Evolutionary conservation across 2,113 vertebrate genomes (phyloP), one percentile per base, ranked within the genome.

Genomic region (Caretta caretta): DNA sequence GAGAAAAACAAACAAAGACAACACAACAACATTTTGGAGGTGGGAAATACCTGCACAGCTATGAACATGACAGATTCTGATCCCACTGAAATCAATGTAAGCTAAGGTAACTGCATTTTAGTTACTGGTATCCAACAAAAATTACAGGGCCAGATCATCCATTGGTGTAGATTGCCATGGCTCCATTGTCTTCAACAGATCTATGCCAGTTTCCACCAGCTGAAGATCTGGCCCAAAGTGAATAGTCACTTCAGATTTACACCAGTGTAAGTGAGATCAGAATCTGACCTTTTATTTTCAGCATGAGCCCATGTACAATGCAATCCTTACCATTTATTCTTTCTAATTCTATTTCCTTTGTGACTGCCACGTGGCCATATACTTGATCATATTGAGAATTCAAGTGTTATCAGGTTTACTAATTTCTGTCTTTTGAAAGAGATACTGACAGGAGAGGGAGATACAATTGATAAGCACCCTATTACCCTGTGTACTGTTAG

Each of bases 341-440:
- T 91, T 75, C 87, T 51, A 29, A 81, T 95, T 93, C 95, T 97
- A 97, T 96, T 86, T 97, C 96, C 48, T 88, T 83, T 84, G 88
- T 92, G 94, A 90, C 88, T 79, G 91, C 83, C 93, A 24, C 86
- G 16, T 80, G 35, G 75, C 96, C 87, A 91, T 98, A 96, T 97
- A 92, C 97, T 97, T 94, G 97, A 96, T 96, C 92, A 0, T 2
- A 10, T 91, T 96, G 95, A 97, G 98, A 97, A 89, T 89, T 80
- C 69, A 42, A 90, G 92, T 94, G 94, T 98, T 98, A 98, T 98
- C 98, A 89, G 87, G 72, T 87, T 72, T 84, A 78, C 90, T 95
- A 96, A 97, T 95, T 95, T 91, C 85, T 98, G 96, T 97, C 97
- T 96, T 93, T 96, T 86, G 94, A 94, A 96, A 91, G 93, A 96